These are phyloP conservation scores for Mirounga angustirostris DNA, from an alignment of 2,113 vertebrate genomes.

Conservation along the genomic window DNA sequence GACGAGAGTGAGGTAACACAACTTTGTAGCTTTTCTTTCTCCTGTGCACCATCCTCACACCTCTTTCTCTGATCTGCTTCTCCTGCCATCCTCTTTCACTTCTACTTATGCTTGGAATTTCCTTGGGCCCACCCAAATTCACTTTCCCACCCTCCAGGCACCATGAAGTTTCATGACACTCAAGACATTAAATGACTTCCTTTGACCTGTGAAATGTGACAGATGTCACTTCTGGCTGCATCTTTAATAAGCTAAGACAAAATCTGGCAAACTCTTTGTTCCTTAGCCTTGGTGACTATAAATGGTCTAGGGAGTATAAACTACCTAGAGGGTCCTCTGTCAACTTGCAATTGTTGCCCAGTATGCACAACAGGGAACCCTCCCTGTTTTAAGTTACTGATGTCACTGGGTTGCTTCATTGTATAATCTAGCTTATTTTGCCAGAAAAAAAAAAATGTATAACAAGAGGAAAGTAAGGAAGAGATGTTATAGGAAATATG, in stretches of 20 bases:
- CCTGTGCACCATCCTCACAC: neutral
- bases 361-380: rapidly evolving
- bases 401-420: neutral
- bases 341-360: neutral
- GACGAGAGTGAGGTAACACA: neutral
- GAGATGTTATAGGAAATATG: neutral
- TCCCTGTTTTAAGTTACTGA: neutral
- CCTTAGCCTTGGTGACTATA: neutral
- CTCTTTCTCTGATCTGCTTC: neutral
- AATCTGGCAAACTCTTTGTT: neutral
- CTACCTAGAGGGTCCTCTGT: neutral
- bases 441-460: neutral
- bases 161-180: neutral
- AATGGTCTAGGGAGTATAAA: neutral
- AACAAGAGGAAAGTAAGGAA: neutral
- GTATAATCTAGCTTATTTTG: neutral
- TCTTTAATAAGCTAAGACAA: neutral
- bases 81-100: neutral
- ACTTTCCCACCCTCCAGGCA: neutral
- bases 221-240: neutral
- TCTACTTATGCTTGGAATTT: neutral
- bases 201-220: neutral
- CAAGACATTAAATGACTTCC: neutral
- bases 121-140: rapidly evolving
- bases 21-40: neutral